Evolutionary conservation across 2,797 vertebrate species (phyloP), one percentile per base, ranked within the genome.

Genomic region (Trachops cirrhosus): DNA sequence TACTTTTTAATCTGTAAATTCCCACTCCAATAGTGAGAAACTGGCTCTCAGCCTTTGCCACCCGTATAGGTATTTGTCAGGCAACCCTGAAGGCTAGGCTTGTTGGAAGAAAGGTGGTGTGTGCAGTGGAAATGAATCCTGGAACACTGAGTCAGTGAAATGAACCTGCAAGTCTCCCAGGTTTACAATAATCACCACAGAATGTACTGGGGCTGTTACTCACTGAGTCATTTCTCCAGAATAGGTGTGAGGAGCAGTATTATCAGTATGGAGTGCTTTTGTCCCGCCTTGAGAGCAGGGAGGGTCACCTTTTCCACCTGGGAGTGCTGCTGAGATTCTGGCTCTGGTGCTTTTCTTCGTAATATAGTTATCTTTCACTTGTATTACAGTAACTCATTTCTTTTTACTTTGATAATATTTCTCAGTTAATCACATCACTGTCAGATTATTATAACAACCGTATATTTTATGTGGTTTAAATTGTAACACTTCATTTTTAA

Each of bases 351-450:
- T 29, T 37, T 82, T 92, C 48, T 74, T 4, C 57, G 34, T 68
- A 16, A 70, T 62, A 12, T 26, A 48, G 6, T 68, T 74, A 64
- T 41, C 50, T 86, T 70, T 95, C 37, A 67, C 74, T 73, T 86
- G 68, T 57, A 32, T 89, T 91, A 50, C 88, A 79, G 41, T 79
- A 89, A 89, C 57, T 91, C 37, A 64, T 70, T 96, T 85, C 54
- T 68, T 96, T 87, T 93, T 64, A 52, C 67, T 83, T 86, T 71
- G 84, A 21, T 37, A 71, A 46, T 52, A 67, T 92, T 91, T 89
- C 41, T 91, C 70, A 68, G 39, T 89, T 91, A 86, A 95, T 96
- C 87, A 64, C 54, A 91, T 90, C 79, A 54, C 41, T 92, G 68
- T 67, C 97, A 83, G 71, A n/a, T 88, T 79, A 77, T 80, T 93